Evolutionary conservation across 2,888 invertebrate species (phyloP), one percentile per base, ranked within the genome.

Genomic region (Himalopsyche japonica): DNA sequence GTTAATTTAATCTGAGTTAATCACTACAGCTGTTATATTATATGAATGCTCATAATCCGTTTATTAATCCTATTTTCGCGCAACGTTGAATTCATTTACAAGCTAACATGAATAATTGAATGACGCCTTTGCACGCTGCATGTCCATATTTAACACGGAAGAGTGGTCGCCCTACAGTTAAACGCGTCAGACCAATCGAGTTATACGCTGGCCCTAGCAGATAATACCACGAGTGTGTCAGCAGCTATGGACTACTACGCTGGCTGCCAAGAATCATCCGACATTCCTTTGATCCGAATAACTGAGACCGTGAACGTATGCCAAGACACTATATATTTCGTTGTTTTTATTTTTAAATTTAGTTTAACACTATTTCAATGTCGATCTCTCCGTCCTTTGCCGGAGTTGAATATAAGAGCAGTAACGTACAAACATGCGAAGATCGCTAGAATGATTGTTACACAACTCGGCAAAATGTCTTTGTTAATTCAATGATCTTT

Each of bases 351-450:
- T 84, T 84, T 84, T 84, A 82, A 81, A 82, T 77, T 70, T 79
- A 79, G 70, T 82, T 84, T 64, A 82, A 79, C 82, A 79, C 82
- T 82, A 77, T 76, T 82, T 84, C 84, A 84, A 84, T 84, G 84
- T 84, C 84, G 79, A 48, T 37, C 20, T 34, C 20, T 15, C 48
- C 48, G 83, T 76, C 80, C 83, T 80, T 49, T 83, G 57, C 57
- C 6, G n/a, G 20, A 57, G 57, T 57, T 2, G 57, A 57, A 57
- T 57, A 57, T n/a, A 57, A 57, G 7, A 24, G 57, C 57, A 10
- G 57, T 57, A 57, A 57, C 57, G 6, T 10, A 4, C 6, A 49
- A 24, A 3, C n/a, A 57, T 24, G 20, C 20, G 7, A 24, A n/a
- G 57, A n/a, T 20, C 10, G 57, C 57, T 4, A 20, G 57, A 57